A percentile compares a stretch with the other conserved stretches of the same genome.
These are phyloP conservation scores for Epirrita christyi DNA, from an alignment of 2,888 invertebrate species.

Conservation along the genomic window DNA sequence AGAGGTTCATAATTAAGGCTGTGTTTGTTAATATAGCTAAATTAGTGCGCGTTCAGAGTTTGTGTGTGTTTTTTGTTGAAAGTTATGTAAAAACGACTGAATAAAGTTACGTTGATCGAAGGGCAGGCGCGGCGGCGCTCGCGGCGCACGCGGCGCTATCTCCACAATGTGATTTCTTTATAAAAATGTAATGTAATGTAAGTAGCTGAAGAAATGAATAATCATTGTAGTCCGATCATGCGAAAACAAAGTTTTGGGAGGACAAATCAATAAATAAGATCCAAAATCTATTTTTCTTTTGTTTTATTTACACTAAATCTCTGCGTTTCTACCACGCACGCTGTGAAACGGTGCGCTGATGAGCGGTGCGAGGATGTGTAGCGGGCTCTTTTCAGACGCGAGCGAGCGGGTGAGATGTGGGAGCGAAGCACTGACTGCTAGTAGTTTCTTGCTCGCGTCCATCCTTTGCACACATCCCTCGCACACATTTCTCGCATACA, in stretches of 20 bases:
- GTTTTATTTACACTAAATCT: slow-evolving; percentile 68
- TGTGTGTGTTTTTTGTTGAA: slow-evolving; percentile 47
- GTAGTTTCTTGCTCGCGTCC: too few species aligned
- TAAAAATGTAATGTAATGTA: slow-evolving; percentile 80
- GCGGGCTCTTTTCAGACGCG: too few species aligned
- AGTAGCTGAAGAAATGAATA: slow-evolving; percentile 80
- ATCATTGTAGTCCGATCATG: slow-evolving; percentile 80
- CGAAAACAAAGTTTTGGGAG: slow-evolving; percentile 77
- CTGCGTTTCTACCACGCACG: too few species aligned
- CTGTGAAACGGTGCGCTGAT: too few species aligned
- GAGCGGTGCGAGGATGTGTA: too few species aligned
- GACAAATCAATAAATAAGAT: slow-evolving; percentile 83
- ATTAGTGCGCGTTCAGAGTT: slow-evolving; percentile 6
- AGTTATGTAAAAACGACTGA: slow-evolving; percentile 77
- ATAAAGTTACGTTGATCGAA: slow-evolving; percentile 68
- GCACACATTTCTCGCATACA: too few species aligned
- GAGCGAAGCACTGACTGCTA: too few species aligned
- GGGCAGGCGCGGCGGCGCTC: slow-evolving; percentile 57
- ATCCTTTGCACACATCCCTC: too few species aligned
- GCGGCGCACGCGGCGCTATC: slow-evolving; percentile 41
- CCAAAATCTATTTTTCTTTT: slow-evolving; percentile 64
- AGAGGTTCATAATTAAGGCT: slow-evolving; percentile 24
- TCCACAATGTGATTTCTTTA: slow-evolving; percentile 83
- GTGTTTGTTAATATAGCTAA: slow-evolving; percentile 11
- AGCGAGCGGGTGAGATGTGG: too few species aligned